These are phyloP conservation scores for Manacus vitellinus DNA, from an alignment of 2,113 vertebrate genomes.

Conservation along the genomic window DNA sequence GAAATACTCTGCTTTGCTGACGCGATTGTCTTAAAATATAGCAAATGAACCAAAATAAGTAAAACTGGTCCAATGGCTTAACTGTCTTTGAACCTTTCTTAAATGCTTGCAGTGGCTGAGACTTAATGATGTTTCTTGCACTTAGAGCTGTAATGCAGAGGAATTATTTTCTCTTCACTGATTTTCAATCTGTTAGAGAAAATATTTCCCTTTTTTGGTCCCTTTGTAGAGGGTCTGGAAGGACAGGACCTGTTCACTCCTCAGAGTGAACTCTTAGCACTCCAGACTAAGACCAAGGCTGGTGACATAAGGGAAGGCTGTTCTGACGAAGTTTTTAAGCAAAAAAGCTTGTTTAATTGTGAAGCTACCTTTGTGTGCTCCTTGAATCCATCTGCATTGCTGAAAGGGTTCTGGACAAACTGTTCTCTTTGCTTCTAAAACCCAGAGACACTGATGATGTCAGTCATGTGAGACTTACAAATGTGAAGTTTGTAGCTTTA, in stretches of 20 bases:
- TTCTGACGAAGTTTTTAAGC: neutral
- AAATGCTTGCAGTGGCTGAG: neutral
- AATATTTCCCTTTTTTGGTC: neutral
- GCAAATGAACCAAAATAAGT: conserved; percentile 57
- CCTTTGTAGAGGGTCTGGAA: neutral
- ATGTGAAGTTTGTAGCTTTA: conserved; percentile 83
- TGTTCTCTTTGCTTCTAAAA: conserved; percentile 5
- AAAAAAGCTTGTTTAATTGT: neutral
- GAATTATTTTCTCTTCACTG: conserved; percentile 12
- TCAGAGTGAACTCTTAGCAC: neutral
- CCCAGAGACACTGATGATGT: conserved; percentile 19
- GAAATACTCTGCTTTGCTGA: conserved; percentile 42
- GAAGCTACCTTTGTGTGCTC: neutral
- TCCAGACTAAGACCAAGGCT: neutral
- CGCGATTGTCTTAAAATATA: conserved; percentile 50
- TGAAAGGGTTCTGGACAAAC: conserved; percentile 39
- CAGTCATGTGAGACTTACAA: conserved; percentile 52
- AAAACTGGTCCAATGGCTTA: conserved; percentile 39
- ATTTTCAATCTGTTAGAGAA: neutral
- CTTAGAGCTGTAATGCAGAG: neutral
- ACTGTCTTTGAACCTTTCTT: conserved; percentile 44
- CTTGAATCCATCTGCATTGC: neutral
- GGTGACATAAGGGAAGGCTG: neutral
- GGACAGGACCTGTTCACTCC: neutral
- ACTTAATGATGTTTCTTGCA: neutral